Evolutionary conservation across 2,888 invertebrate genomes (phyloP).

Genomic region (Siphlonurus alternatus): DNA sequence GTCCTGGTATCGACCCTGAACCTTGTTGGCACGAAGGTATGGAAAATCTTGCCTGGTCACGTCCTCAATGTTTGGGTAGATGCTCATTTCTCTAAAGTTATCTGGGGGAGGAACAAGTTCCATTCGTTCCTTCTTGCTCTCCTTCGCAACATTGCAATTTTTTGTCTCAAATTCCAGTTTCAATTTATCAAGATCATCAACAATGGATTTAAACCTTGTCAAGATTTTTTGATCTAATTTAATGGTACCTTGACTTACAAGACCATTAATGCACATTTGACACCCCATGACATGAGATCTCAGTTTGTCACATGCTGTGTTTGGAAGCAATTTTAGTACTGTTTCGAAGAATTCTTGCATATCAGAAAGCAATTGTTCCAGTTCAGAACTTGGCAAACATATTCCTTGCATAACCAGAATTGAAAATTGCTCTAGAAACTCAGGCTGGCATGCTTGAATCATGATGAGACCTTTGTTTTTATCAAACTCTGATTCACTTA

Average conservation of each 20-base stretch:
- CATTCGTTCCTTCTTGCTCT: conserved; percentile 10
- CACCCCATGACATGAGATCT: conserved; percentile 18
- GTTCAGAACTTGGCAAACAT: conserved; percentile 14
- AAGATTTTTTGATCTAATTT: conserved; percentile 1
- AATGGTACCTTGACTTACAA: conserved; percentile 14
- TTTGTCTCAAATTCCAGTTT: not conserved
- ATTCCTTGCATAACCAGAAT: conserved; percentile 14
- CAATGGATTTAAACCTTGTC: not conserved
- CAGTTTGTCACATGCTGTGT: conserved; percentile 21
- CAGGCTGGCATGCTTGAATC: conserved; percentile 13
- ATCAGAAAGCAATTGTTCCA: conserved; percentile 18
- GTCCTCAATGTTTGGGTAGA: conserved; percentile 34
- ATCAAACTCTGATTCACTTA: conserved; percentile 23
- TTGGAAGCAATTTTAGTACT: conserved; percentile 23
- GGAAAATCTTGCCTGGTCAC: conserved; percentile 21
- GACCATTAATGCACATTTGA: conserved; percentile 15
- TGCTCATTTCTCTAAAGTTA: conserved; percentile 23
- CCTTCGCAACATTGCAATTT: conserved; percentile 21
- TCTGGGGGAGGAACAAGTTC: conserved; percentile 24
- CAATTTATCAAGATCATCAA: conserved; percentile 2
- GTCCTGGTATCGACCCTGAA: conserved; percentile 41
- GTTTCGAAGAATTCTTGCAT: conserved; percentile 20
- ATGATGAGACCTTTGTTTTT: conserved; percentile 15
- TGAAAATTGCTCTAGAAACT: conserved; percentile 16
- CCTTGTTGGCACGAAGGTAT: conserved; percentile 38